Base-by-base conservation (phyloP, 2,888 invertebrate species). In the Drosophila anomalata region DNA sequence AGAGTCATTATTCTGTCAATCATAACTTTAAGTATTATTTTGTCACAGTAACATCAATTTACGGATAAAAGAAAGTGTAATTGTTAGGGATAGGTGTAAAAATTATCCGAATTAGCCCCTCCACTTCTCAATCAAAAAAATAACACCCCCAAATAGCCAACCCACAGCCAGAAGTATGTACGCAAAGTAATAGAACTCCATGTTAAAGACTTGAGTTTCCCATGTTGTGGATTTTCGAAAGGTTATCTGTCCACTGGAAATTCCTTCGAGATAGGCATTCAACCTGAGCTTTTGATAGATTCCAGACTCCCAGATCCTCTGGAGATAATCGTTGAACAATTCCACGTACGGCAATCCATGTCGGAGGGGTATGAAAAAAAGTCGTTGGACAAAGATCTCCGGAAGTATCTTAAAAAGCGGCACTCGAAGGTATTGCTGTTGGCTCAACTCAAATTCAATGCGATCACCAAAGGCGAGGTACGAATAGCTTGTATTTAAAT, bases 251-350 rank as follows among this genome's bases (percentile, higher is more conserved):
- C 75, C 70, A 24, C 67, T 67, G 0, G 63, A 9, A 2, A 78
- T 72, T 12, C 76, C 81, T 2, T 82, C 78, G 11, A 54, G 61
- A 24, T 58, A 67, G 3, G 76, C 24, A 4, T 89, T 79, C 0
- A 9, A 14, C 3, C 9, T 39, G 33, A 82, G 63, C 46, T 87
- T 85, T 0, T 5, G 0, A 0, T 76, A 58, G 2, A 88, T 73
- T 1, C 88, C 88, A 6, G 61, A 60, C 8, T 87, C 88, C n/a
- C 68, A 77, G 3, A 78, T 69, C 1, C 73, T 53, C 3, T 71
- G 17, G 1, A 89, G 22, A 26, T 68, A 86, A 1, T 8, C 7
- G 52, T 89, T 81, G 1, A 89, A 51, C 4, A 69, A 33, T 4
- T 50, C 63, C 1, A 72, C 22, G 56, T 77, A 79, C 0, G 88